phyloP scores from a whole-genome alignment of 2,888 invertebrate genomes.

The Noctua janthina region DNA sequence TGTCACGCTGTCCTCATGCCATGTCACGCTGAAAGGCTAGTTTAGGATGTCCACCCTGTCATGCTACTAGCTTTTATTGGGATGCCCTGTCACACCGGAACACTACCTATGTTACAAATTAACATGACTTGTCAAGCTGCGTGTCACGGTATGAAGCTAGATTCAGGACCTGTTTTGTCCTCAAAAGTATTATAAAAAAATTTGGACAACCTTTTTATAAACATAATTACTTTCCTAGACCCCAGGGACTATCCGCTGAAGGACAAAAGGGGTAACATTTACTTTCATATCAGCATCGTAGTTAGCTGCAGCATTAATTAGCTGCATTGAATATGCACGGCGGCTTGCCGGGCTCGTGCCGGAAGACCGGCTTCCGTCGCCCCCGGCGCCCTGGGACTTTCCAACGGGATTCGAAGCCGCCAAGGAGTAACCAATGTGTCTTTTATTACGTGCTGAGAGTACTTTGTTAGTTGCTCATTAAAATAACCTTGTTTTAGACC shows the following conservation, averaged over 20 bases:
- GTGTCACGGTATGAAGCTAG: background rate
- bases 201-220: background rate
- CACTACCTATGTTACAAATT: background rate
- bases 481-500: background rate
- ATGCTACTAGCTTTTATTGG: background rate
- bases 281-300: slow-evolving; percentile 58
- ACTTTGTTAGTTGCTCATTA: slow-evolving; percentile 3
- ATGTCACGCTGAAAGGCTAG: background rate
- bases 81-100: background rate
- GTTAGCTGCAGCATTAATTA: slow-evolving; percentile 77
- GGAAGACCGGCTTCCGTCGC: slow-evolving; percentile 84
- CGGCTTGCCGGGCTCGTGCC: slow-evolving; percentile 73
- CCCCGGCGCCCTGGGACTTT: slow-evolving; percentile 70
- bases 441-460: slow-evolving; percentile 40
- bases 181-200: background rate
- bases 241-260: slow-evolving; percentile 20
- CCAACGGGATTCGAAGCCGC: slow-evolving; percentile 72
- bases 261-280: slow-evolving; percentile 56
- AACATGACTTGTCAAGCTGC: background rate
- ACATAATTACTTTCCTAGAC: slow-evolving; percentile 34
- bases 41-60: background rate
- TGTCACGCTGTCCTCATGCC: background rate
- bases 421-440: slow-evolving; percentile 49
- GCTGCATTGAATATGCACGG: slow-evolving; percentile 78
- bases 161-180: background rate